Base-by-base conservation (phyloP, 2,888 invertebrate genomes). In the Stenolophus ochropezus region DNA sequence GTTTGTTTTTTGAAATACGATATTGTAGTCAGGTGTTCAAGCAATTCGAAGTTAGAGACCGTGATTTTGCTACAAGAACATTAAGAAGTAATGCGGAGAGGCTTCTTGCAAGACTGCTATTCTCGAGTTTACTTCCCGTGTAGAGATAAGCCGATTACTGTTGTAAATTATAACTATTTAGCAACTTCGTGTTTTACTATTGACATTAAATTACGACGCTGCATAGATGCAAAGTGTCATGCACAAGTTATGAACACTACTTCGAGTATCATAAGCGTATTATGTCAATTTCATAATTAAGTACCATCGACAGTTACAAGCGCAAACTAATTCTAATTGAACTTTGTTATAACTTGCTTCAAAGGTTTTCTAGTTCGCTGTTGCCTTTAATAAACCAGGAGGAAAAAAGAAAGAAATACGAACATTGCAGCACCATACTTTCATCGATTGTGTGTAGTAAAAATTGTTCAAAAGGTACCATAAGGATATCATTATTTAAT, bases 61-160 rank as follows among this genome's bases (percentile, higher is more conserved):
- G 69, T 69, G 69, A 69, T 69, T 69, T 20, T 42, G 3, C 69
- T 69, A 47, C 42, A 69, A 69, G 69, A 69, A 69, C 69, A 69
- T 69, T 69, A 69, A 69, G 69, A 69, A 69, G 61, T 61, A 61
- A 61, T 61, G 61, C 61, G 25, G 23, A 61, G 61, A 61, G 25
- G 69, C 69, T 69, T 69, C 69, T 69, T 69, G 69, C 69, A 61
- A 61, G 61, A 25, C 25, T 61, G 25, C 61, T 25, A 61, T 61
- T 61, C 61, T 61, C 23, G 61, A 61, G 61, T 61, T 61, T 61
- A 61, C 23, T 61, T 61, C 23, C 33, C 42, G 80, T 56, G 53
- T 53, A 65, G 33, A 61, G 80, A 80, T 80, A 80, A 80, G 80
- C 21, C 80, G 80, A 80, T 80, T 80, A 80, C 27, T 53, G 27